A percentile compares a stretch with the other conserved stretches of the same genome.
phyloP scores from a whole-genome alignment of 2,113 vertebrate species.

The Suricata suricatta region DNA sequence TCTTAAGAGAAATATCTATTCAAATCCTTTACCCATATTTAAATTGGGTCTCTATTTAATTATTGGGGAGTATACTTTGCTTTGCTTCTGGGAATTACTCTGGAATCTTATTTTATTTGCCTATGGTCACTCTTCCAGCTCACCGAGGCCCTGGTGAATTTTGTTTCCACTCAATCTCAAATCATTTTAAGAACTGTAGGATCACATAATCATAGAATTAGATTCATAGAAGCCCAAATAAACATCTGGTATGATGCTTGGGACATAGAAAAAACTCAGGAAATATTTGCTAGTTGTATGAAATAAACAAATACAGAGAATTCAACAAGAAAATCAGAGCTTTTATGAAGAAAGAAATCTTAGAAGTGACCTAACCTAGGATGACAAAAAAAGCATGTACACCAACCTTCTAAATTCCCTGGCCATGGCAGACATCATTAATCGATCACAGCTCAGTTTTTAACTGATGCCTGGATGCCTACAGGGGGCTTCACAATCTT shows the following conservation, averaged over 20 bases:
- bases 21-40: constrained; percentile 15
- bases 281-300: neutral
- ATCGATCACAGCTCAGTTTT: neutral
- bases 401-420: neutral
- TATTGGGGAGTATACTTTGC: neutral
- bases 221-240: neutral
- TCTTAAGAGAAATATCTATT: neutral
- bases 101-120: constrained; percentile 17
- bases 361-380: neutral
- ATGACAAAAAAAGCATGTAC: neutral
- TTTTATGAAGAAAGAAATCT: constrained; percentile 12
- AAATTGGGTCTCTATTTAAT: neutral
- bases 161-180: neutral
- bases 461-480: neutral
- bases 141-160: neutral
- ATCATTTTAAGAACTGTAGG: neutral
- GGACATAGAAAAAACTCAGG: neutral
- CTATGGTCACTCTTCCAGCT: constrained; percentile 9
- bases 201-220: neutral
- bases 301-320: neutral
- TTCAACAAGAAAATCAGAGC: neutral
- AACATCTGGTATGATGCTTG: neutral
- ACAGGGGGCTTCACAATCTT: neutral
- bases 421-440: neutral
- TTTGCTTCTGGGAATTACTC: neutral